Conservation (phyloP, 2,113 vertebrate species). For the Saguinus imperator region DNA sequence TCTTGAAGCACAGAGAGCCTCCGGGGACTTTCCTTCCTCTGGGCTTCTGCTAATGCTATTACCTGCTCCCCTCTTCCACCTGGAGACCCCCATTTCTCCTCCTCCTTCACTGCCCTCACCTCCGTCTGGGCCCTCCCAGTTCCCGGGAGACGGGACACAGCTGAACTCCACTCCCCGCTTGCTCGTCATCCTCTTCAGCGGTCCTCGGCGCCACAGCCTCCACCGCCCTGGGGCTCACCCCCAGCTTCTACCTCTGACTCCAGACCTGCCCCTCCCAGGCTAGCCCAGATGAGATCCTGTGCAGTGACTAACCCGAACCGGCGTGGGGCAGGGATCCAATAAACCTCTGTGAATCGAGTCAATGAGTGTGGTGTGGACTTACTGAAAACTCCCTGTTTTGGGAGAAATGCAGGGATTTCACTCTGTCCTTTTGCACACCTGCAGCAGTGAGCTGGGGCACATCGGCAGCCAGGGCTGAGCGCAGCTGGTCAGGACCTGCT, state of each 20-base stretch:
- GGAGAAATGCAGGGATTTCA: neutral
- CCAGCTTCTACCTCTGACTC: neutral
- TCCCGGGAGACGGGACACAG: no score
- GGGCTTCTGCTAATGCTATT: neutral
- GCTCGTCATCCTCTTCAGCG: neutral
- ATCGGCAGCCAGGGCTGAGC: fast-evolving
- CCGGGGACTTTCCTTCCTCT: neutral
- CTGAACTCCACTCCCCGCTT: fast-evolving
- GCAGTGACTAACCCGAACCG: fast-evolving
- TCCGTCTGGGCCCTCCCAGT: neutral
- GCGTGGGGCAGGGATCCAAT: neutral
- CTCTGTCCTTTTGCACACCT: neutral
- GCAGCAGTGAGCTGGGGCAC: neutral
- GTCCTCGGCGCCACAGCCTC: fast-evolving
- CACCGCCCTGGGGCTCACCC: neutral
- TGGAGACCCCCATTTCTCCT: neutral
- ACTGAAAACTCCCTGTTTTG: neutral
- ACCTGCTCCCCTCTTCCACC: neutral
- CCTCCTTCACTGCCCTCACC: neutral
- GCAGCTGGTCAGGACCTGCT: neutral
- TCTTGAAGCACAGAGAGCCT: neutral
- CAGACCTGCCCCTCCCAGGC: neutral
- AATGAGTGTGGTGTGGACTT: neutral
- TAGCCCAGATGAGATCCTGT: neutral
- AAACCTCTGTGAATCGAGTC: neutral